Evolutionary conservation across 2,888 invertebrate genomes (phyloP), one percentile per base, ranked within the genome.

Genomic region (Taenaris catops): DNA sequence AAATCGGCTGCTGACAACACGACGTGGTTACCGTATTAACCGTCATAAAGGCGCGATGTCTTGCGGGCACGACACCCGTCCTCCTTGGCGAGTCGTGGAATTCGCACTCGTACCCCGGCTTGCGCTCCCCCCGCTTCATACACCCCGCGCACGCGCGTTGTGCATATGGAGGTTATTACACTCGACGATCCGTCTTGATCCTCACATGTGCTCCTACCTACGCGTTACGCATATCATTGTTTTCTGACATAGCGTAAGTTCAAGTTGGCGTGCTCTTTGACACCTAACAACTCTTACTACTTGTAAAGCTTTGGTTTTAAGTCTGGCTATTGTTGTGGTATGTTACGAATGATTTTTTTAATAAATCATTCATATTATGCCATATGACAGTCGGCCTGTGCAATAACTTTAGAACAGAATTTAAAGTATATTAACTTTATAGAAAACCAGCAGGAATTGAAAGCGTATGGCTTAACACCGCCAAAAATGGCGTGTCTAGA

Each of bases 141-240:
- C 8, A 21, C 34, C 46, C 44, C 45, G 33, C 54, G 53, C 59
- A 54, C 56, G 55, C 59, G 58, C 58, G 53, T 48, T 48, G 46
- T 48, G 59, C 57, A 55, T 49, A 53, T 54, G 44, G 71, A 68
- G 80, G 79, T 79, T 76, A 76, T 70, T 79, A 73, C 73, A 64
- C 80, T 60, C 69, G 34, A 44, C 53, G 29, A 56, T 53, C 50
- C 65, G 58, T 55, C 23, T 29, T 16, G 55, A 63, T 68, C 58
- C 59, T 63, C 52, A 41, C 28, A 35, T 35, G 41, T 38, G 36
- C 36, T 31, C 23, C 39, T 39, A 38, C 38, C 46, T 45, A 42
- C 42, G 43, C 44, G 42, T 36, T 58, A 55, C 62, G 49, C 55
- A 50, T 50, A 44, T 48, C 52, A 57, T 58, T 60, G 46, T 43